Evolutionary conservation across 2,888 invertebrate species (phyloP), one percentile per base, ranked within the genome.

Genomic region (Lymantria monacha): DNA sequence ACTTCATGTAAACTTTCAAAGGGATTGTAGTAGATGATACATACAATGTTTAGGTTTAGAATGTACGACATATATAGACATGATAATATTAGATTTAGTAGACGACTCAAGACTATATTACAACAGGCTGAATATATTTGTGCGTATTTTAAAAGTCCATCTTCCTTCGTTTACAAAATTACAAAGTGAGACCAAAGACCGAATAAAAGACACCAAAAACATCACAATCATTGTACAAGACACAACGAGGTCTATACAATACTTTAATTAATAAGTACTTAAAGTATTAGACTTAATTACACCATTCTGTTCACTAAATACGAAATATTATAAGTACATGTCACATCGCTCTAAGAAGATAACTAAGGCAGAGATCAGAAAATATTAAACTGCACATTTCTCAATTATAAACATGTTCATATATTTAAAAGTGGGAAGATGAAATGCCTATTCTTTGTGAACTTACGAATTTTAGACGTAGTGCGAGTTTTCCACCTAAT

Each of bases 101-200:
- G 5, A 22, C 22, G 22, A 22, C 22, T 5, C 22, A 22, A 22
- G 22, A 22, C 22, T 22, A 22, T 22, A 22, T 22, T 22, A 3
- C 22, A 22, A 22, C 22, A 22, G 22, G 2, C 22, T 22, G 22
- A 22, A 22, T 22, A 22, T 5, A 22, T 33, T 33, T 33, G 10
- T 33, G 33, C 1, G 33, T 33, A 33, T 33, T 10, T n/a, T 37
- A 37, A n/a, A 46, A 49, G 55, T 66, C 54, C 57, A 61, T 67
- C 33, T 57, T 54, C 52, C 53, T 65, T 51, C 22, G 50, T 50
- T 55, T 49, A 48, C 42, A 33, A 30, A 44, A 50, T 22, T 48
- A 45, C 40, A 31, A 49, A 49, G 37, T 42, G 12, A 68, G 62
- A 61, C 66, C 66, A 66, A 68, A 68, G 58, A 68, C 48, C 45